Evolutionary conservation across 2,113 vertebrate species (phyloP).

Genomic region (Hepsetus odoe): DNA sequence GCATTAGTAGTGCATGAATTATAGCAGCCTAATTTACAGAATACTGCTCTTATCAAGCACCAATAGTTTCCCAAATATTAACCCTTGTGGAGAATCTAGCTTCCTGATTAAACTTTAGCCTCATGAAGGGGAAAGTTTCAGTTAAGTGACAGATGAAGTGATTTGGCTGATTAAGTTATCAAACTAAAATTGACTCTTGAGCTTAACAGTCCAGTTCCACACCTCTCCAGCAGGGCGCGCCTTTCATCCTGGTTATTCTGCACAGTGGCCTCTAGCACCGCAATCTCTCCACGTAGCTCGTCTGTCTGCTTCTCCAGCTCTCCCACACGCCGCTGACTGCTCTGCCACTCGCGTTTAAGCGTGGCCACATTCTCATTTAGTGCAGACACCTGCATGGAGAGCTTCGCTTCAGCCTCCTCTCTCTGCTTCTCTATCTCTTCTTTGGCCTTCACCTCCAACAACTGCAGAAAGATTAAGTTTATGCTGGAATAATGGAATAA

Average conservation of each 20-base stretch:
- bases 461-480: slow-evolving; percentile 65
- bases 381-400: slow-evolving; percentile 87
- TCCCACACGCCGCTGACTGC: slow-evolving; percentile 85
- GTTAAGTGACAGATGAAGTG: no score
- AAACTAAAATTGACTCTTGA: no score
- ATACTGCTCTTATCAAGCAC: no score
- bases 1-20: not conserved
- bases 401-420: slow-evolving; percentile 86
- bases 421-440: slow-evolving; percentile 81
- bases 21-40: no score
- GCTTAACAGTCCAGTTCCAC: no score
- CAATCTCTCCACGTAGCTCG: slow-evolving; percentile 93
- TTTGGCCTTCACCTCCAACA: slow-evolving; percentile 81
- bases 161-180: no score
- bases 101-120: no score
- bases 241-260: slow-evolving; percentile 98
- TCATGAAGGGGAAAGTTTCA: no score
- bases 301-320: slow-evolving; percentile 97
- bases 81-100: no score
- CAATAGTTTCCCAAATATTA: no score
- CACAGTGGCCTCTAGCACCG: slow-evolving; percentile 94
- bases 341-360: slow-evolving; percentile 95
- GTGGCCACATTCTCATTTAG: slow-evolving; percentile 95
- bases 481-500: not conserved
- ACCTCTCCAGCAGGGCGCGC: slow-evolving; percentile 92